A percentile compares a stretch with the other conserved stretches of the same genome.
Evolutionary conservation across 2,888 invertebrate genomes (phyloP).

Genomic region (Lepeophtheirus nordmannii): DNA sequence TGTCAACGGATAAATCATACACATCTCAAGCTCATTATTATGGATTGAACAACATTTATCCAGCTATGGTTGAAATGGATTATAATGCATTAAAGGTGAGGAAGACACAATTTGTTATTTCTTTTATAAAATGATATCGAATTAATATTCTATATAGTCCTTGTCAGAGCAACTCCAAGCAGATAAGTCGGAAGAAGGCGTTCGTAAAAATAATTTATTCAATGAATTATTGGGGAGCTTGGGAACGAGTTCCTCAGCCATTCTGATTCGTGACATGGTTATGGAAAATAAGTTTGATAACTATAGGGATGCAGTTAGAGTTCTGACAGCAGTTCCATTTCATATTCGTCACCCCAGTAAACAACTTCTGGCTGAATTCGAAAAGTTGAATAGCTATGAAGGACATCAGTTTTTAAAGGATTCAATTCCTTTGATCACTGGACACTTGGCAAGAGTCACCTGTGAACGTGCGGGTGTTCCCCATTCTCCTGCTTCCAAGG

Average conservation of each 20-base stretch:
- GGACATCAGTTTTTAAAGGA: slow-evolving; percentile 9
- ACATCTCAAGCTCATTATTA: slow-evolving; percentile 7
- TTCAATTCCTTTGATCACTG: slow-evolving; percentile 17
- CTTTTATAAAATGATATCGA: too few relatives aligned
- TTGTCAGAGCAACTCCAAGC: not conserved
- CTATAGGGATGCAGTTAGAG: slow-evolving; percentile 9
- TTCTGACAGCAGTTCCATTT: slow-evolving; percentile 17
- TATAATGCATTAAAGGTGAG: slow-evolving; percentile 7
- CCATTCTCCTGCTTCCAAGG: not conserved
- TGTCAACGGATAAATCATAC: not conserved
- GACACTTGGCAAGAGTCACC: slow-evolving; percentile 15
- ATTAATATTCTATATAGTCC: not conserved
- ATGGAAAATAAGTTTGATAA: slow-evolving; percentile 21
- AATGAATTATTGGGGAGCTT: slow-evolving; percentile 12
- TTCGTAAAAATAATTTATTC: slow-evolving; percentile 17
- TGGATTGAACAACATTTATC: slow-evolving; percentile 10
- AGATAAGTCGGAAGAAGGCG: slow-evolving; percentile 23
- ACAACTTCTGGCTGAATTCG: slow-evolving; percentile 15
- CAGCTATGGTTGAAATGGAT: slow-evolving; percentile 11
- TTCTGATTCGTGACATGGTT: slow-evolving; percentile 17
- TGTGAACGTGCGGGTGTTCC: slow-evolving; percentile 12
- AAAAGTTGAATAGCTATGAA: not conserved
- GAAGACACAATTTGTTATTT: too few relatives aligned
- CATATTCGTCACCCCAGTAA: slow-evolving; percentile 18
- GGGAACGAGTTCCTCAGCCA: slow-evolving; percentile 22